Base-by-base conservation (phyloP, 2,797 vertebrate species). In the Gallinago stenura region DNA sequence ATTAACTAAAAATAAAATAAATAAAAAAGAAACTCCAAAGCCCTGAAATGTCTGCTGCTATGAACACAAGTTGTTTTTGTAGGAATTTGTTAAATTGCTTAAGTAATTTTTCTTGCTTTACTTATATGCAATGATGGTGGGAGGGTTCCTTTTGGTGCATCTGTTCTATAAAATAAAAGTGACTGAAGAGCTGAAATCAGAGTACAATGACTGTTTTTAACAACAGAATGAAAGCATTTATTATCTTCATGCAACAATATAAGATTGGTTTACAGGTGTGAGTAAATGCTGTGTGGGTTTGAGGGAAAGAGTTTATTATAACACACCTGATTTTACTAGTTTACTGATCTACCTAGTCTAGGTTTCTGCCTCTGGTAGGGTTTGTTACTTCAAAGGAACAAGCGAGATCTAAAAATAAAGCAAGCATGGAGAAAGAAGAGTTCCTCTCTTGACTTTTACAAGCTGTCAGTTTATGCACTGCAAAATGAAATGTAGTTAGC, bases 131-230 rank as follows among this genome's bases (percentile, higher is more conserved):
- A 0, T 37, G 56, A 25, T 89, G 30, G 85, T 81, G 54, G 82
- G 82, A 95, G 85, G 62, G 12, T 76, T 88, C 69, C 39, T 81
- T 91, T 95, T 57, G 48, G 62, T 81, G 54, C 87, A 88, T 93
- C 91, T 95, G 87, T 93, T 96, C 72, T 61, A 51, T 65, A 80
- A 83, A 80, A 70, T 71, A 57, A 69, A 68, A 46, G 61, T 58
- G 50, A 18, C 69, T 88, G 43, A 21, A 87, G 53, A 95, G 24
- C 57, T 94, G 45, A 89, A 83, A 94, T 54, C 6, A 9, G 57
- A 68, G 8, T 54, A 50, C 16, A 60, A 54, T 43, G 25, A 73
- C 56, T 69, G 26, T 21, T 92, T 89, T 73, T 31, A 77, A 62
- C 26, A 83, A 81, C 24, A 73, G n/a, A 89, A 51, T 46, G 15